Evolutionary conservation across 2,888 invertebrate genomes (phyloP).

Genomic region (Dasysyrphus tricinctus): DNA sequence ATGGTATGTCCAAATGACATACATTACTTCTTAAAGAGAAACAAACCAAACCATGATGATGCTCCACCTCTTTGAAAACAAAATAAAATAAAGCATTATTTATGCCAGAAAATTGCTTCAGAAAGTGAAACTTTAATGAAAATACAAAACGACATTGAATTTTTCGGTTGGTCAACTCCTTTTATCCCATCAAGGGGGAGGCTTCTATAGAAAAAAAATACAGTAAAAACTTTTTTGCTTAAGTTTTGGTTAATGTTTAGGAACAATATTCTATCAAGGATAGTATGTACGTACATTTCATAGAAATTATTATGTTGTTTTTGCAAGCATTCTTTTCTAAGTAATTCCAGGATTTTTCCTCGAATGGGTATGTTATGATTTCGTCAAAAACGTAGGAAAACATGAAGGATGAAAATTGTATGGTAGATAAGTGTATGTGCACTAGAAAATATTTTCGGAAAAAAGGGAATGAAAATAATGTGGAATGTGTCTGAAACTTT

Average conservation of each 20-base stretch:
- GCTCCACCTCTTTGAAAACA: not conserved
- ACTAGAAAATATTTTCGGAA: not conserved
- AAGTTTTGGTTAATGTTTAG: not conserved
- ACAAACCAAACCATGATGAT: not conserved
- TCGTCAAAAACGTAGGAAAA: not conserved
- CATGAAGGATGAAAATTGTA: not conserved
- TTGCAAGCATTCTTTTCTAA: not conserved
- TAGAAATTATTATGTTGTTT: not conserved
- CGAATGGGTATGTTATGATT: not conserved
- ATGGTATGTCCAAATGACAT: not conserved
- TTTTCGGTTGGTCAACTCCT: not conserved
- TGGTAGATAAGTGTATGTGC: not conserved
- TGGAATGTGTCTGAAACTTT: no score
- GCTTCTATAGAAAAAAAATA: not conserved
- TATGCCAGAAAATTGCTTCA: not conserved
- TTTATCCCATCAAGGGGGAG: no score
- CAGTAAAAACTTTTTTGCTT: not conserved
- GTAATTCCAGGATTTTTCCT: not conserved
- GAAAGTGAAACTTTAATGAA: not conserved
- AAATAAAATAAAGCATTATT: constrained; percentile 3
- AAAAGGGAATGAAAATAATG: not conserved
- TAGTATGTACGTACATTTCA: not conserved
- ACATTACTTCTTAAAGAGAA: not conserved
- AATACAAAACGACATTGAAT: not conserved
- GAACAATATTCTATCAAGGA: not conserved